Evolutionary conservation across 2,888 invertebrate species (phyloP).

Genomic region (Mechanitis messenoides): DNA sequence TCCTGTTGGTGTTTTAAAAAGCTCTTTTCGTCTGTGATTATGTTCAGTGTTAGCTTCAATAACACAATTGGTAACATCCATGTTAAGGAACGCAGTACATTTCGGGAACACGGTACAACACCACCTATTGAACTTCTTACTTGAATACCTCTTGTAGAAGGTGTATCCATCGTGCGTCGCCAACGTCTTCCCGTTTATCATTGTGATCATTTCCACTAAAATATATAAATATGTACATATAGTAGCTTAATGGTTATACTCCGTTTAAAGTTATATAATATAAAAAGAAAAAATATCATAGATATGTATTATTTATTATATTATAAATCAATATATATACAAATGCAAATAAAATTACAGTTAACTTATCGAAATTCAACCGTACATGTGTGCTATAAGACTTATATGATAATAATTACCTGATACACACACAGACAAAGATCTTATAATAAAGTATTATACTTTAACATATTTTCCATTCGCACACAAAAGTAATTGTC

Average conservation of each 20-base stretch:
- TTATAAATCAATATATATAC: too few relatives aligned
- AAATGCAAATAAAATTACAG: too few relatives aligned
- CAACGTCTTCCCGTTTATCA: constrained; percentile 33
- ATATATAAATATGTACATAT: constrained; percentile 7
- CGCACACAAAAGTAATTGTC: constrained; percentile 30
- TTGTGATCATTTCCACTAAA: constrained; percentile 32
- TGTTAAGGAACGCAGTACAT: constrained; percentile 23
- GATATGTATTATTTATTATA: too few relatives aligned
- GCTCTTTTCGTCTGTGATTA: constrained; percentile 13
- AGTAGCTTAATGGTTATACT: too few relatives aligned
- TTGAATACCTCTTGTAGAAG: constrained; percentile 30
- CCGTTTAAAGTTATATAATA: too few relatives aligned
- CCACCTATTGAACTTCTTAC: constrained; percentile 32
- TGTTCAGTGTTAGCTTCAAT: constrained; percentile 18
- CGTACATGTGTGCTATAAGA: too few relatives aligned
- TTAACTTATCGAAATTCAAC: too few relatives aligned
- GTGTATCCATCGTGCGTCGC: constrained; percentile 30
- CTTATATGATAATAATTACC: too few relatives aligned
- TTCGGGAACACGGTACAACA: constrained; percentile 35
- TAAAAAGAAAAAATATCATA: too few relatives aligned
- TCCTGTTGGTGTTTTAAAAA: constrained; percentile 14
- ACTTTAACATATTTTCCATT: constrained; percentile 39
- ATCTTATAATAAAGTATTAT: neutral
- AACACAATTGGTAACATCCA: constrained; percentile 19
- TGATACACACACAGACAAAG: too few relatives aligned